Percentiles rank a stretch among this genome's conserved stretches.
phyloP scores from a whole-genome alignment of 2,888 invertebrate genomes.

The Lithophane semibrunnea region DNA sequence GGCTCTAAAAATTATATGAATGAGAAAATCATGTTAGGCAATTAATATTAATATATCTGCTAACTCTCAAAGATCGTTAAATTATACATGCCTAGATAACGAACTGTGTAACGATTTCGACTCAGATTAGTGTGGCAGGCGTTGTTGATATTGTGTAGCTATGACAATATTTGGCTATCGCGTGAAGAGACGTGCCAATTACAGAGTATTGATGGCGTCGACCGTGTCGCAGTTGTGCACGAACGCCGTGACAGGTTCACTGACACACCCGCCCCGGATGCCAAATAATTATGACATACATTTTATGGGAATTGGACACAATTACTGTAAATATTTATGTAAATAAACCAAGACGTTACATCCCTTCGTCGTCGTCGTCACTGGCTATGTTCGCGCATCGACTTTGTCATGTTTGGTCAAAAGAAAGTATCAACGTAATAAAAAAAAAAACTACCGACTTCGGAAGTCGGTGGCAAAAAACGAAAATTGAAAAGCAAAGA shows the following conservation, averaged over 20 bases:
- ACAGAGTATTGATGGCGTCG: conserved; percentile 68
- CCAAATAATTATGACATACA: conserved; percentile 75
- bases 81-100: conserved; percentile 12
- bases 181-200: conserved; percentile 68
- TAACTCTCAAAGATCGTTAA: conserved; percentile 28
- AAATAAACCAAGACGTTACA: neutral
- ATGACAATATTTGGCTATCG: conserved; percentile 60
- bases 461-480: no score
- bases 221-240: conserved; percentile 47
- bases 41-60: conserved; percentile 15
- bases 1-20: conserved; percentile 14
- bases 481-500: no score
- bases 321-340: conserved; percentile 32
- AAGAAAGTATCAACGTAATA: conserved; percentile 4
- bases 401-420: neutral
- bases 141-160: conserved; percentile 52
- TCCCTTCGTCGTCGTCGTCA: neutral
- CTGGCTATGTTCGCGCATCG: neutral
- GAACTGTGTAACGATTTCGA: conserved; percentile 8
- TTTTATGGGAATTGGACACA: conserved; percentile 25
- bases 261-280: conserved; percentile 74
- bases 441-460: no score
- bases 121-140: conserved; percentile 31
- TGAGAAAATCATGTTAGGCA: conserved; percentile 23
- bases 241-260: conserved; percentile 75